Base-by-base conservation (phyloP, 2,888 invertebrate genomes). In the Drosophila nigritarsus region DNA sequence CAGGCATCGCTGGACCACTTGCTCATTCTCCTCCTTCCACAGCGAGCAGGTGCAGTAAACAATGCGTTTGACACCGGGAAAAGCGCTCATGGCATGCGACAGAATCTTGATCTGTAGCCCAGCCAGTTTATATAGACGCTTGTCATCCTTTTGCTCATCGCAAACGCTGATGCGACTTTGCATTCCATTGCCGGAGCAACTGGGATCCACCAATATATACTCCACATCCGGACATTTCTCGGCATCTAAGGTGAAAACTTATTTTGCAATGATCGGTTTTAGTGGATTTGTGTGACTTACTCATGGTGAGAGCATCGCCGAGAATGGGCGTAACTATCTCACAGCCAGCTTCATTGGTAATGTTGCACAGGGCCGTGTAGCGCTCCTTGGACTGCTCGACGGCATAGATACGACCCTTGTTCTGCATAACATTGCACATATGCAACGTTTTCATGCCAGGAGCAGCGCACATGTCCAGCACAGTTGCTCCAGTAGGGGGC, bases 361-460 rank as follows among this genome's bases (percentile, higher is more conserved):
- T 95, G 36, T 95, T 94, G 59, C 95, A 94, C 29, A 99, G 93
- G 0, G 94, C 94, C 60, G 94, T 90, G 83, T 95, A 97, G 72
- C 99, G 94, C 24, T 94, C 94, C 3, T 92, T 89, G 87, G 96
- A 95, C 76, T 95, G 94, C 92, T 99, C 99, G 13, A 97, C 95
- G 0, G 99, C 97, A 92, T 96, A 96, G 11, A 99, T 94, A 80
- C 94, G 95, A 1, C 97, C 97, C 84, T 95, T 93, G 91, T 98
- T 97, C 59, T 96, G 93, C 93, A 99, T 95, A 20, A 96, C 94
- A 15, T 98, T 96, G 15, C 99, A 98, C 4, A 98, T 92, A 90
- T 99, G 98, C 15, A 97, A 96, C 0, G 98, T 97, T 94, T 99
- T 99, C 96, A 98, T 99, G 45, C 99, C 99, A 0, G 99, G 99